phyloP scores from a whole-genome alignment of 2,797 vertebrate genomes.

The Scolopax rusticola region DNA sequence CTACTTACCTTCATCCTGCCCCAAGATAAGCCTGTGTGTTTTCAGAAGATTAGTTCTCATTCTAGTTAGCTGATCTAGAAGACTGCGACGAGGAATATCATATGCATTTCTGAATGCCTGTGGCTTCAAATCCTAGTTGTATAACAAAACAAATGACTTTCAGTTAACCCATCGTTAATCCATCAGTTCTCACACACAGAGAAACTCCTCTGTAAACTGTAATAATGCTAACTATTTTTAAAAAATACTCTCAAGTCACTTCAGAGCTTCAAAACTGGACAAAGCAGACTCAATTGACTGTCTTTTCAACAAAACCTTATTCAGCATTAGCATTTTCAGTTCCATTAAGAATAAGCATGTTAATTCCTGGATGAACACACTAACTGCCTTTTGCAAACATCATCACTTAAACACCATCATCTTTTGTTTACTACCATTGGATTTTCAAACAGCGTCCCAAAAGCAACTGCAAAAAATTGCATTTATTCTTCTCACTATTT shows the following conservation, averaged over 20 bases:
- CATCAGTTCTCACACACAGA: neutral
- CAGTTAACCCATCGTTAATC: constrained; percentile 48
- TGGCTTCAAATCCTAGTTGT: constrained; percentile 91
- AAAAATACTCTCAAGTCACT: neutral
- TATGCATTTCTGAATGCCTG: constrained; percentile 96
- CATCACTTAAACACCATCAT: neutral
- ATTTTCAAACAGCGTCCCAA: neutral
- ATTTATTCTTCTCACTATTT: neutral
- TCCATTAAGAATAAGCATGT: neutral
- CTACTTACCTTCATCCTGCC: constrained; percentile 93
- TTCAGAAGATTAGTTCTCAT: constrained; percentile 97
- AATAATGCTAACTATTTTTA: neutral
- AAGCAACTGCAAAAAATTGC: neutral
- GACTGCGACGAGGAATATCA: constrained; percentile 93
- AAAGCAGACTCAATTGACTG: neutral
- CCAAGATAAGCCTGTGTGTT: constrained; percentile 90
- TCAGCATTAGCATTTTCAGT: neutral
- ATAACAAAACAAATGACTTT: constrained; percentile 3
- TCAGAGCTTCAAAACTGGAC: neutral
- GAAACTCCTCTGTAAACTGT: neutral
- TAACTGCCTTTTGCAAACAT: neutral
- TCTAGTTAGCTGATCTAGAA: constrained; percentile 95
- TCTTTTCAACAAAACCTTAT: neutral
- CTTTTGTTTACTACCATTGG: neutral
- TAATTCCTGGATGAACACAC: neutral